phyloP scores from a whole-genome alignment of 2,797 vertebrate species.

The Fringilla coelebs region DNA sequence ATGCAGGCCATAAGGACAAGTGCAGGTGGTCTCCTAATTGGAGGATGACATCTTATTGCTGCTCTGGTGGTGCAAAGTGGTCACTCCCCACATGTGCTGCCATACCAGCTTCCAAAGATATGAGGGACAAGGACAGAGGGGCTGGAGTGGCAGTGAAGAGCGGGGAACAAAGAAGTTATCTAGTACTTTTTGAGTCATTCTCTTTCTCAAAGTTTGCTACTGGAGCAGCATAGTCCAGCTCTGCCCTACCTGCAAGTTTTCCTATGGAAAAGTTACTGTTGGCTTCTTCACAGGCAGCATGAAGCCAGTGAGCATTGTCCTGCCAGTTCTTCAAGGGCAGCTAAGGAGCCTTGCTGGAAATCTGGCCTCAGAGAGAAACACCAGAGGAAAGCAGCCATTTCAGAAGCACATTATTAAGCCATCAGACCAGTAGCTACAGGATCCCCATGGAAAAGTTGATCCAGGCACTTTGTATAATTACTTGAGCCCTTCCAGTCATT shows the following conservation, averaged over 20 bases:
- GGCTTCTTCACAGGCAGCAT: neutral
- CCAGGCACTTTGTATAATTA: conserved; percentile 53
- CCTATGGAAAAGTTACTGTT: conserved; percentile 37
- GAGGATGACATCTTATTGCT: neutral
- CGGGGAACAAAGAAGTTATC: neutral
- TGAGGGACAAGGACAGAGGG: neutral
- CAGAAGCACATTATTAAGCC: conserved; percentile 56
- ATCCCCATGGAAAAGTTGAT: conserved; percentile 32
- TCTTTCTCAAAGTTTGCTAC: neutral
- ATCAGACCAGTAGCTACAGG: conserved; percentile 43
- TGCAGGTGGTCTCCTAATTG: neutral
- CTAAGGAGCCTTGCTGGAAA: conserved; percentile 52
- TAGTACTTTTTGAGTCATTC: neutral
- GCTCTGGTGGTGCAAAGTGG: neutral
- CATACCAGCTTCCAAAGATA: neutral
- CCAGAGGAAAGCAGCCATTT: conserved; percentile 48
- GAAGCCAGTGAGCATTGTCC: neutral
- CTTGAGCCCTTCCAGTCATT: conserved; percentile 44
- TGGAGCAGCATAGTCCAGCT: neutral
- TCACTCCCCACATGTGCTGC: rapidly evolving
- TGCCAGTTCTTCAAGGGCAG: conserved; percentile 60
- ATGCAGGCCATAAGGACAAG: neutral
- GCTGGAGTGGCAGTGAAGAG: neutral
- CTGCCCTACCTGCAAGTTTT: conserved; percentile 18
- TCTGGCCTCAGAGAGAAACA: conserved; percentile 51